A percentile compares a stretch with the other conserved stretches of the same genome.
Evolutionary conservation across 2,888 invertebrate species (phyloP).

Genomic region (Himalopsyche kuldschensis): DNA sequence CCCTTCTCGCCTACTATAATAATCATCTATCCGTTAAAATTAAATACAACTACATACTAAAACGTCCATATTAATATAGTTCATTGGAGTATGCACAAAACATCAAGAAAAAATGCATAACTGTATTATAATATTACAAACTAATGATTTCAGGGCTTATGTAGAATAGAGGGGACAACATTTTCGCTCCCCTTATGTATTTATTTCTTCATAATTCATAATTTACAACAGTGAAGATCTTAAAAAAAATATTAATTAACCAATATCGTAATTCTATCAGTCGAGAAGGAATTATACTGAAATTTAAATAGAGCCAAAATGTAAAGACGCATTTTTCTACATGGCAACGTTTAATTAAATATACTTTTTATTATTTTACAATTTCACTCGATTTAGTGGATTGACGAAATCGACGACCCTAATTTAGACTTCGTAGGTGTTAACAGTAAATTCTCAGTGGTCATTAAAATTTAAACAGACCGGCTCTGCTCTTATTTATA

Average conservation of each 20-base stretch:
- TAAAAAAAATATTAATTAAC: not conserved
- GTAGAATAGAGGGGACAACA: not conserved
- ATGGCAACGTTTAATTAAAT: constrained; percentile 14
- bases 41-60: not conserved
- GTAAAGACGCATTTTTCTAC: constrained; percentile 24
- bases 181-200: not conserved
- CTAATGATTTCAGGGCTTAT: not conserved
- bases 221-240: not conserved
- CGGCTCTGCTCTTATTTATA: no score
- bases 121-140: not conserved
- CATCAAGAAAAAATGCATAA: not conserved
- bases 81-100: constrained; percentile 16
- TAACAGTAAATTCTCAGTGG: no score
- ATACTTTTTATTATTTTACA: not conserved
- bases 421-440: no score
- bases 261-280: constrained; percentile 29
- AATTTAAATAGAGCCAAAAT: constrained; percentile 8
- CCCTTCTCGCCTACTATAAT: not conserved
- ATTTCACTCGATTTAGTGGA: not conserved
- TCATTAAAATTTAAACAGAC: no score
- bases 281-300: constrained; percentile 33
- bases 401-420: not conserved
- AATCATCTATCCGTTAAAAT: not conserved
- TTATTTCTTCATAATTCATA: not conserved
- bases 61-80: not conserved